Evolutionary conservation across 1,140 invertebrate species (phyloP), one percentile per base, ranked within the genome.

Genomic region (Varroa destructor): DNA sequence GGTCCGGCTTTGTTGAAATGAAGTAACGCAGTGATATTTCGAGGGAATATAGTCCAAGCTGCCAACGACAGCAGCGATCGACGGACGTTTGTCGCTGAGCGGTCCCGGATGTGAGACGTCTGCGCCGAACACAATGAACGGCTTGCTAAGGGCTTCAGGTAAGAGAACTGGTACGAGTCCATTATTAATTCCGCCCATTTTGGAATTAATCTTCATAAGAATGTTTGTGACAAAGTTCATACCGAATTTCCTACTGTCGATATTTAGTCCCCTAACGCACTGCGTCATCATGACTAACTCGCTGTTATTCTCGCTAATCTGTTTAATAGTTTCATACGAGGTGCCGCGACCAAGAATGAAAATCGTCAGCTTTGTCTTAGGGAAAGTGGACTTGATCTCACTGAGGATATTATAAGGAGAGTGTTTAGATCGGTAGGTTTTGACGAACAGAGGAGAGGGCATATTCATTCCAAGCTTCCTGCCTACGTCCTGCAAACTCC

Each of bases 91-190:
- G 25, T 84, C 83, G 76, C 88, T 87, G 0, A 87, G 87, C n/a
- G 76, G 72, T 0, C 87, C 84, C 0, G 89, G 89, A 83, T 93
- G 90, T 0, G 89, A 91, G 0, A 93, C 90, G 81, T 94, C 91
- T 37, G 90, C 90, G 0, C 91, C 90, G 51, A 93, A 81, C 14
- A 89, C 83, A 81, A 92, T 88, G 0, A 81, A 79, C 1, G 83
- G 83, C 61, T 58, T 55, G 4, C 0, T 55, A 79, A 78, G 46
- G 70, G 57, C 72, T 73, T n/a, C 25, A 43, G n/a, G 10, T 8
- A 61, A 57, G n/a, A 40, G 70, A 40, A 10, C 56, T 8, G 25
- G 51, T 12, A 3, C n/a, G 8, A 90, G 75, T 14, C 77, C 80
- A 77, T 91, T 88, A 81, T 93, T 94, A 0, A 86, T 81, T 0